Evolutionary conservation across 2,797 vertebrate species (phyloP).

Genomic region (Phrynocephalus vlangalii): DNA sequence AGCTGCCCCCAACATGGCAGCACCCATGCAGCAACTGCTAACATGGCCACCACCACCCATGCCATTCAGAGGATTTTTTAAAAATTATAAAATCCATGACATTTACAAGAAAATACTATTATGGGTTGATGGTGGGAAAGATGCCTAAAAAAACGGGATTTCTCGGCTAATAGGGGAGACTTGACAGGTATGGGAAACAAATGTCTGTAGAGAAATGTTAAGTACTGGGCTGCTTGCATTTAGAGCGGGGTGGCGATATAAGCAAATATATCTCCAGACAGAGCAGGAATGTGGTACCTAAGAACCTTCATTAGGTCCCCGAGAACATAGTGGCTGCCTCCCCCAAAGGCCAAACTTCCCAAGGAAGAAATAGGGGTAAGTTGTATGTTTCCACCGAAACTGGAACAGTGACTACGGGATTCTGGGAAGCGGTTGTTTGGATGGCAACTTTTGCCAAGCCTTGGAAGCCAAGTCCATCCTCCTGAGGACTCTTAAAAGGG

Average conservation of each 20-base stretch:
- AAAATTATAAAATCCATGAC: too few relatives aligned
- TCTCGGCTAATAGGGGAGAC: too few relatives aligned
- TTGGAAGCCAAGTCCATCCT: not conserved
- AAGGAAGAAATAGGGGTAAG: not conserved
- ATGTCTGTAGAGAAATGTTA: not conserved
- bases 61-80: too few relatives aligned
- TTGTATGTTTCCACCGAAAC: not conserved
- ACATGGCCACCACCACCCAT: too few relatives aligned
- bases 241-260: not conserved
- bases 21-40: too few relatives aligned
- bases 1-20: too few relatives aligned
- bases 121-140: too few relatives aligned
- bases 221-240: too few relatives aligned
- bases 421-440: too few relatives aligned
- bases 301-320: not conserved
- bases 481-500: too few relatives aligned
- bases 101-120: too few relatives aligned
- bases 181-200: not conserved
- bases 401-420: not conserved
- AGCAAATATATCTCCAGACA: not conserved
- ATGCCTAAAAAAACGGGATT: too few relatives aligned
- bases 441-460: not conserved
- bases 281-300: not conserved
- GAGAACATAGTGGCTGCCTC: not conserved
- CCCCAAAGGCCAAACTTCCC: not conserved